These are phyloP conservation scores for Ypsolopha sequella DNA, from an alignment of 2,888 invertebrate genomes.

Conservation along the genomic window DNA sequence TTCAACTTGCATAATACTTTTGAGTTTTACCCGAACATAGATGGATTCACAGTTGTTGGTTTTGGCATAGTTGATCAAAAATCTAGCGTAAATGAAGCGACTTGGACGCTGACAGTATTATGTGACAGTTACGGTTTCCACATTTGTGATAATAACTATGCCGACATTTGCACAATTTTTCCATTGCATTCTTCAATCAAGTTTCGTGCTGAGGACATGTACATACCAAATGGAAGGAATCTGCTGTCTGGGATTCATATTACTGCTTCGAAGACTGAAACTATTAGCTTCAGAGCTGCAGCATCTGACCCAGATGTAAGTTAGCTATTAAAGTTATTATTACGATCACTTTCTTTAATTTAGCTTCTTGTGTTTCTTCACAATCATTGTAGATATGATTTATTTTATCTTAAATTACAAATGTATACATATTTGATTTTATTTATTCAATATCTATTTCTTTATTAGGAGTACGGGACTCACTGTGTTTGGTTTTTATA, in stretches of 20 bases:
- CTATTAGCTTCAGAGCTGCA: conserved; percentile 41
- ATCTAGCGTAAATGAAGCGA: conserved; percentile 23
- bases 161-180: conserved; percentile 26
- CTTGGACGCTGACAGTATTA: conserved; percentile 49
- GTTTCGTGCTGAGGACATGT: conserved; percentile 46
- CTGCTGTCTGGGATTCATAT: conserved; percentile 50
- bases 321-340: no score
- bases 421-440: no score
- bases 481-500: no score
- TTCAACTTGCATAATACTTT: conserved; percentile 43
- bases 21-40: conserved; percentile 35
- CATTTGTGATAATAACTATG: conserved; percentile 37
- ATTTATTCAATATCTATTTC: no score
- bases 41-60: conserved; percentile 51
- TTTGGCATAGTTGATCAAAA: conserved; percentile 31
- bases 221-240: conserved; percentile 47
- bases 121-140: conserved; percentile 38
- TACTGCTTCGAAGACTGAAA: conserved; percentile 33
- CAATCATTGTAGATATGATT: no score
- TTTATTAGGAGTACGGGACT: no score
- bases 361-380: no score
- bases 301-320: conserved; percentile 40
- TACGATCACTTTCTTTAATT: no score
- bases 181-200: conserved; percentile 28
- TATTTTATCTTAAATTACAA: no score